Base-by-base conservation (phyloP, 2,113 vertebrate species). In the Panthera tigris region DNA sequence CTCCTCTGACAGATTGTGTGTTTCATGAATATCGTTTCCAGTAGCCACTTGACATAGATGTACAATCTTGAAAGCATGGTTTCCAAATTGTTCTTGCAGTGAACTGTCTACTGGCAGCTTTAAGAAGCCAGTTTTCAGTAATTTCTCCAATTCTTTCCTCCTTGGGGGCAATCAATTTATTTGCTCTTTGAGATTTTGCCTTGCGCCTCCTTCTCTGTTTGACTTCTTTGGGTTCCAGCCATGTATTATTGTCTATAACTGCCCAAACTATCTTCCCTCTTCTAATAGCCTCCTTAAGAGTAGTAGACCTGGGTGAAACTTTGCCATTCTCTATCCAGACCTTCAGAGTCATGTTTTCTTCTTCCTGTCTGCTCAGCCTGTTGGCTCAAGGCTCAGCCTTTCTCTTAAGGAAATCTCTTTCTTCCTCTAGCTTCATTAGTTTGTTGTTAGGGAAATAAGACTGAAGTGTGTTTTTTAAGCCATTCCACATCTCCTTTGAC, bases 381-480 rank as follows among this genome's bases (percentile, higher is more conserved):
- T 21, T 29, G 50, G 50, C 36, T 83, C 21, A 81, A 86, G 76
- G 19, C 39, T 65, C n/a, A 74, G 27, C 31, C 39, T 79, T 96
- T 90, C 85, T 90, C 66, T 48, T 45, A 84, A 91, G 63, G 36
- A 95, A 48, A 21, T 50, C 39, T 66, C 0, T 36, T 13, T 91
- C 33, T 91, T 84, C 31, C 57, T 78, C 55, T 21, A 57, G 52
- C 66, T 80, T 68, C 25, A 14, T 31, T 33, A 89, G 65, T 68
- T 65, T 73, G 4, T 63, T 69, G 50, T 71, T 66, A 63, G 50
- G 74, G 92, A 92, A 73, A 9, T 48, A 74, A 94, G 48, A 76
- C 73, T 74, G 23, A 94, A 76, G 39, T 36, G 52, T 82, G 31
- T 86, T 94, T 96, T 92, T 78, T 36, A 93, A 82, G 83, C 41